Percentiles rank a stretch among this genome's conserved stretches.
phyloP scores from a whole-genome alignment of 2,888 invertebrate genomes.

The Drosophila prostipennis region DNA sequence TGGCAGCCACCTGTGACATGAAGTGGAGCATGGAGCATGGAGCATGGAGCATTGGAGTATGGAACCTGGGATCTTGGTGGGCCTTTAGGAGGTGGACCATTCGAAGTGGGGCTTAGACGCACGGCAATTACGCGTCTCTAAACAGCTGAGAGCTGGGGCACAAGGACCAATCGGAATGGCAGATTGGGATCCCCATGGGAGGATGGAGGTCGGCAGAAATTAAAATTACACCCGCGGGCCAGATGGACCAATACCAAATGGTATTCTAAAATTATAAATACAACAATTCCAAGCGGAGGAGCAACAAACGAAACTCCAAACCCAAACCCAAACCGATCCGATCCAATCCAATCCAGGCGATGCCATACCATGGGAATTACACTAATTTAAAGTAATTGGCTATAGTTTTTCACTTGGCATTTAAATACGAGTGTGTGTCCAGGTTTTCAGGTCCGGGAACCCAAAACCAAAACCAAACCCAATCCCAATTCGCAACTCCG shows the following conservation, averaged over 20 bases:
- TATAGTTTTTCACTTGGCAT: slow-evolving; percentile 82
- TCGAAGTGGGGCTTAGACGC: slow-evolving; percentile 44
- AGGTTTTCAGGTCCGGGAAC: slow-evolving; percentile 11
- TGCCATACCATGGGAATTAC: slow-evolving; percentile 81
- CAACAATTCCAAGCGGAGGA: slow-evolving; percentile 40
- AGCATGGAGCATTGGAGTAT: slow-evolving; percentile 58
- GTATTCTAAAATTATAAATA: slow-evolving; percentile 51
- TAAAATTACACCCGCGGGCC: slow-evolving; percentile 82
- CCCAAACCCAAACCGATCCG: slow-evolving; percentile 30
- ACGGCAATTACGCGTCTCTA: slow-evolving; percentile 70
- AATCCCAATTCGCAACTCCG: slow-evolving; percentile 9
- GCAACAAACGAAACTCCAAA: slow-evolving; percentile 5
- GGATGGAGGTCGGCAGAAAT: slow-evolving; percentile 62
- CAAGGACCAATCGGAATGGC: slow-evolving; percentile 36
- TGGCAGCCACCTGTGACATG: slow-evolving; percentile 68
- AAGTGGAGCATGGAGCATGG: slow-evolving; percentile 64
- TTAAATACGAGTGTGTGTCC: slow-evolving; percentile 74
- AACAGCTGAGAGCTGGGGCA: slow-evolving; percentile 57
- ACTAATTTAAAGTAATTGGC: slow-evolving; percentile 84
- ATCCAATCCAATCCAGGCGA: slow-evolving; percentile 48
- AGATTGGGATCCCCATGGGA: background rate
- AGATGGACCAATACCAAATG: slow-evolving; percentile 34
- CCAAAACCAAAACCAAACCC: background rate
- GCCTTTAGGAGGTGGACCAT: background rate
- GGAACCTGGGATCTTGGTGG: slow-evolving; percentile 9